A percentile compares a stretch with the other conserved stretches of the same genome.
phyloP scores from a whole-genome alignment of 2,888 invertebrate genomes.

The Chymomyza procnemis region DNA sequence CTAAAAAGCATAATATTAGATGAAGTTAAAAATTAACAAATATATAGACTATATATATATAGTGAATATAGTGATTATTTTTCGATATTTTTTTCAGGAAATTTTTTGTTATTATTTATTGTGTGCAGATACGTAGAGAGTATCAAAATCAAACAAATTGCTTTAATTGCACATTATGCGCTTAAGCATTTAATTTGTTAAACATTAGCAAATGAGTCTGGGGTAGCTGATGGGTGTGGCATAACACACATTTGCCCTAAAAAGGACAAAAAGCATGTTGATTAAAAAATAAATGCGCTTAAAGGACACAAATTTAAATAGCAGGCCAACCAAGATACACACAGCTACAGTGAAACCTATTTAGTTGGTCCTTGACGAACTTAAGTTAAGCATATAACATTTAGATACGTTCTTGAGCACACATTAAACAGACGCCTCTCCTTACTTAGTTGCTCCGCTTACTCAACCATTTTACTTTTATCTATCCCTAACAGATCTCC shows the following conservation, averaged over 20 bases:
- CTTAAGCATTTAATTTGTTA: conserved; percentile 50
- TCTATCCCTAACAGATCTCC: conserved; percentile 73
- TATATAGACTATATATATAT: too few relatives aligned
- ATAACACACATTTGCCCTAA: conserved; percentile 3
- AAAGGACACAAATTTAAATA: conserved; percentile 23
- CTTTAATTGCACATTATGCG: conserved; percentile 27
- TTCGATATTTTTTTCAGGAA: too few relatives aligned
- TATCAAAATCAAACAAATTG: background rate
- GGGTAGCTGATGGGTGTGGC: conserved; percentile 11
- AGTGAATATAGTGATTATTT: too few relatives aligned
- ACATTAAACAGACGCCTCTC: background rate
- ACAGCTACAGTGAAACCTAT: conserved; percentile 1
- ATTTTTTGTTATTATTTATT: too few relatives aligned
- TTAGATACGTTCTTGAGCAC: conserved; percentile 11
- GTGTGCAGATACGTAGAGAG: too few relatives aligned
- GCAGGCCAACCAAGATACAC: conserved; percentile 1
- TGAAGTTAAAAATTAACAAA: too few relatives aligned
- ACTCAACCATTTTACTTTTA: background rate
- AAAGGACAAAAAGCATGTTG: background rate
- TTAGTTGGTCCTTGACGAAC: conserved; percentile 7
- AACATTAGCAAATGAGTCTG: conserved; percentile 39
- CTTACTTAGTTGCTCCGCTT: background rate
- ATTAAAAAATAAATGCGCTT: conserved; percentile 8
- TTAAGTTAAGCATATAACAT: conserved; percentile 8
- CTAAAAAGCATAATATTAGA: too few relatives aligned